These are phyloP conservation scores for Plemyria rubiginata DNA, from an alignment of 2,888 invertebrate genomes.

Conservation along the genomic window DNA sequence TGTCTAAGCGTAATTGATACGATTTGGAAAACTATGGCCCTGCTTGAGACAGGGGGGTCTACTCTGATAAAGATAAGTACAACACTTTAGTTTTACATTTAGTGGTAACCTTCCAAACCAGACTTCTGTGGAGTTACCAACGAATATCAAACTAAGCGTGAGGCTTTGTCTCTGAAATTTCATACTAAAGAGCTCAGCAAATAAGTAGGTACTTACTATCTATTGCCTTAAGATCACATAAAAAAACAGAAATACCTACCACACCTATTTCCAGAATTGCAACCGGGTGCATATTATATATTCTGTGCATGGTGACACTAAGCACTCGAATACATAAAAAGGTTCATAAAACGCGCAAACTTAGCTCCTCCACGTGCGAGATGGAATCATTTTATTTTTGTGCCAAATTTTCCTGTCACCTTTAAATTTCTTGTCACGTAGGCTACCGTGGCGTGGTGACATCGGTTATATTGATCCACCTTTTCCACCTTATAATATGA, in stretches of 20 bases:
- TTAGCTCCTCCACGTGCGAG: conserved; percentile 30
- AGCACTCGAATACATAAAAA: conserved; percentile 11
- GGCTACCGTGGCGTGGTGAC: conserved; percentile 35
- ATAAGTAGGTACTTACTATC: too few relatives aligned
- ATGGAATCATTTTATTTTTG: conserved; percentile 35
- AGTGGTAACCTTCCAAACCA: too few relatives aligned
- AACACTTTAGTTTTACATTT: too few relatives aligned
- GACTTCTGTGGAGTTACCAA: too few relatives aligned
- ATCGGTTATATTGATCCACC: conserved; percentile 31
- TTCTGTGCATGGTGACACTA: conserved; percentile 1
- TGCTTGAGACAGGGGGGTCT: background rate
- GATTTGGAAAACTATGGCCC: conserved; percentile 1
- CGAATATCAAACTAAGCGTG: too few relatives aligned
- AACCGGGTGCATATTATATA: conserved; percentile 1
- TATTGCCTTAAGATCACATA: too few relatives aligned
- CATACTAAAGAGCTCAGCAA: too few relatives aligned
- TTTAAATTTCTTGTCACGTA: conserved; percentile 42
- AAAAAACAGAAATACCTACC: background rate
- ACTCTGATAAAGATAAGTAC: background rate
- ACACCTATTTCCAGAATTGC: conserved; percentile 3
- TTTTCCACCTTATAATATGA: conserved; percentile 1
- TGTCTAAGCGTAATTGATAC: conserved; percentile 1
- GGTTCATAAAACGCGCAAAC: conserved; percentile 27
- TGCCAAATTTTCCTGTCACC: conserved; percentile 29
- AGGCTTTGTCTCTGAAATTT: too few relatives aligned